Evolutionary conservation across 1,140 invertebrate genomes (phyloP), one percentile per base, ranked within the genome.

Genomic region (Anadara kagoshimensis): DNA sequence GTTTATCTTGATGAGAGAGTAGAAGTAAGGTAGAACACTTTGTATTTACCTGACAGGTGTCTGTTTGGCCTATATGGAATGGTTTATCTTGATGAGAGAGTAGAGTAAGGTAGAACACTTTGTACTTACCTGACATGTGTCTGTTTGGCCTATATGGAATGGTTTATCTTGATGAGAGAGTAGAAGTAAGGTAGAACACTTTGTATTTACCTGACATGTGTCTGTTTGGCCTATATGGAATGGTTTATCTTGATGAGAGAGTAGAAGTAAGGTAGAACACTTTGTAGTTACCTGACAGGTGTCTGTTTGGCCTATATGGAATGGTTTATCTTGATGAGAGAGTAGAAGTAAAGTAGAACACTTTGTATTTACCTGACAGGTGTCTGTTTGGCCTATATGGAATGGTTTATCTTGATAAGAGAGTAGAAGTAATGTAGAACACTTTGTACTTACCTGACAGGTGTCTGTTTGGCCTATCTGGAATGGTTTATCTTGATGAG

Each of bases 381-480:
- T 49, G 61, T 83, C 79, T 22, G 64, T 78, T 54, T 81, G 78
- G 12, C 77, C 78, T 43, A 77, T 75, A 45, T 82, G 78, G 68
- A 85, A 83, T 44, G 77, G 67, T 41, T 72, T 75, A 0, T 77
- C 66, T 12, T 63, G 53, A 12, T 49, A 57, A 4, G 77, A 68
- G 16, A 74, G 58, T 12, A 84, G 68, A 11, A n/a, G 58, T 12
- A 79, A 16, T 24, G 78, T 76, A 20, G 57, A 5, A 57, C 77
- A 80, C 51, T 86, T n/a, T n/a, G n/a, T n/a, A n/a, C n/a, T n/a
- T n/a, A 85, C 84, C 75, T 79, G 62, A 63, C 78, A 78, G 1
- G 71, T 49, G 61, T 83, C 79, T 22, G 64, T 78, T 54, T 81
- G 78, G 12, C 77, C 78, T 43, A 77, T 75, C 51, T 82, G 78